Base-by-base conservation (phyloP, 2,113 vertebrate genomes). In the Oncorhynchus mykiss region DNA sequence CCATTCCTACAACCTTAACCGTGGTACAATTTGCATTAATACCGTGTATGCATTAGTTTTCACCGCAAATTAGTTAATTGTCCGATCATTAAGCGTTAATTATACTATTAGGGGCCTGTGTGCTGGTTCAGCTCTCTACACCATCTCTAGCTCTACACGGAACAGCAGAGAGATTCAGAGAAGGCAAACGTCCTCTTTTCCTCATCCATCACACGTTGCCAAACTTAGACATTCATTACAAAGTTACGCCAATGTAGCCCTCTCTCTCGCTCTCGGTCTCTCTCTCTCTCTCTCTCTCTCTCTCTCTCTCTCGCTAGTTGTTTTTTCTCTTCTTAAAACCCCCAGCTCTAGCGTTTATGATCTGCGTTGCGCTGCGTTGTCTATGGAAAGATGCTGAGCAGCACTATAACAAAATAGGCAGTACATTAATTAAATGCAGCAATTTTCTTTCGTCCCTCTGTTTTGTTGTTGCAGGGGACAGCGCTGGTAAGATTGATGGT, bases 361-460 rank as follows among this genome's bases (percentile, higher is more conserved):
- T 82, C 77, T 74, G 78, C 51, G 51, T 54, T 54, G 51, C 12
- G 16, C 51, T 16, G 51, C 51, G 74, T 73, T 68, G 75, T 65
- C 79, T 86, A 86, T 72, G 82, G 86, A 94, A 93, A 94, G 91
- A 91, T 93, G 92, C 93, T 94, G 92, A 93, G 89, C 89, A 82
- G 88, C 87, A 83, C 82, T 87, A 79, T 82, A 93, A 91, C 88
- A 91, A 90, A 89, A 77, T 90, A 90, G 87, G 87, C 87, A 88
- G 86, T 86, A 86, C 91, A 92, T 94, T 94, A 93, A 93, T 94
- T 94, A 94, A 92, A 93, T 87, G 83, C 90, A 90, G 91, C 92
- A 93, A 94, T 93, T 92, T 94, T 86, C 92, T 91, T 90, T 89
- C 88, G 88, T 89, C 82, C 84, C 91, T 70, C 27, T 92, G 90